A percentile compares a stretch with the other conserved stretches of the same genome.
Evolutionary conservation across 92 coral and sea anemone genomes (phyloP).

Genomic region (Virgularia gustaviana): DNA sequence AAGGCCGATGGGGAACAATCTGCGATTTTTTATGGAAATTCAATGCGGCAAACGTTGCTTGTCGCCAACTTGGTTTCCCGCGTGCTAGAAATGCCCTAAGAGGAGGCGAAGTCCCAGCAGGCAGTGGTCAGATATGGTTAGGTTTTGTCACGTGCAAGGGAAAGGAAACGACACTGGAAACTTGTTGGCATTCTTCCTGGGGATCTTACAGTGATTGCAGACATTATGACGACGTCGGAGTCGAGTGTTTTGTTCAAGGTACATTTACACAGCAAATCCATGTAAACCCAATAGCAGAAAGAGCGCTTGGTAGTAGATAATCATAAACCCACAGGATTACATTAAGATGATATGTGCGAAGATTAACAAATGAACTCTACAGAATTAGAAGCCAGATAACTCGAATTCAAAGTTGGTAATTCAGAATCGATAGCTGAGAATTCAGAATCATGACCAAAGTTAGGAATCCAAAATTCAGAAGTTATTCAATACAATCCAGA

Average conservation of each 20-base stretch:
- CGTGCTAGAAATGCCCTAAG: background rate
- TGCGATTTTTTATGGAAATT: background rate
- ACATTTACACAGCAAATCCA: too few species aligned
- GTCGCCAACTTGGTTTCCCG: slow-evolving; percentile 14
- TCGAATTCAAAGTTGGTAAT: too few species aligned
- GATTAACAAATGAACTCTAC: too few species aligned
- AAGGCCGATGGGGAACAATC: slow-evolving; percentile 5
- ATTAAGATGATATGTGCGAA: too few species aligned
- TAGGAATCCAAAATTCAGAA: too few species aligned
- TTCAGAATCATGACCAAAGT: too few species aligned
- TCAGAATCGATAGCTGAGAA: too few species aligned
- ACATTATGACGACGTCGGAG: background rate
- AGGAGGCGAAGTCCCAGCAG: background rate
- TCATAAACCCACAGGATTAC: too few species aligned
- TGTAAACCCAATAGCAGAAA: too few species aligned
- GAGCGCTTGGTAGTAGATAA: too few species aligned
- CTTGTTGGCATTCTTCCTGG: background rate
- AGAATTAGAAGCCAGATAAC: too few species aligned
- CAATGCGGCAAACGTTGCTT: background rate
- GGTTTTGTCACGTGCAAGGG: background rate
- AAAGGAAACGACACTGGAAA: background rate
- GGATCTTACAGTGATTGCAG: background rate
- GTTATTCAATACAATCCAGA: too few species aligned
- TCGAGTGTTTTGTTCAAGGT: background rate
- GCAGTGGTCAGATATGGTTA: background rate